phyloP scores from a whole-genome alignment of 2,888 invertebrate species.

The Pteria penguin region DNA sequence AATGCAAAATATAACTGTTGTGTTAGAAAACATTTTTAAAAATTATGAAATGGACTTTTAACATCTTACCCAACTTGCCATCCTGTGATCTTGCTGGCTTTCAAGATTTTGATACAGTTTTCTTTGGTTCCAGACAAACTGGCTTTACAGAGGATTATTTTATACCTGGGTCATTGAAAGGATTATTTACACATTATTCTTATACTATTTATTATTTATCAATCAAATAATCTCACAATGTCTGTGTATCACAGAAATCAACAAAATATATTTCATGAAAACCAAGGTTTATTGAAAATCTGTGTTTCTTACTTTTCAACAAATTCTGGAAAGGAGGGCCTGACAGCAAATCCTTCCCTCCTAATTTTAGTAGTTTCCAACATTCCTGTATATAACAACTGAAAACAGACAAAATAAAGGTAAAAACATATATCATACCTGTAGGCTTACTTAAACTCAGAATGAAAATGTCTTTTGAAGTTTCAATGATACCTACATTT shows the following conservation, averaged over 20 bases:
- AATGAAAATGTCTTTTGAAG: too few species aligned
- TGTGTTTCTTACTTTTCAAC: conserved; percentile 72
- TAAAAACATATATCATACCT: too few species aligned
- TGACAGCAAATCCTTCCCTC: conserved; percentile 76
- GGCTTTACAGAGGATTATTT: conserved; percentile 65
- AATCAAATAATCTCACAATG: too few species aligned
- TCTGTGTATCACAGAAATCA: background rate
- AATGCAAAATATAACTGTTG: background rate
- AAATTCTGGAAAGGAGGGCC: conserved; percentile 77
- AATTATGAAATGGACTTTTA: background rate
- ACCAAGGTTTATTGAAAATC: conserved; percentile 72
- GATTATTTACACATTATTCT: too few species aligned
- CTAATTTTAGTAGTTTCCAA: conserved; percentile 78
- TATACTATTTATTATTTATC: too few species aligned
- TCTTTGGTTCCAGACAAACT: conserved; percentile 58
- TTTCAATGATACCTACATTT: too few species aligned
- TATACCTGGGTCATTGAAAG: too few species aligned
- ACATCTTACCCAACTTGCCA: conserved; percentile 74
- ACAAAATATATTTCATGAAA: background rate
- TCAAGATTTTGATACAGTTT: conserved; percentile 73
- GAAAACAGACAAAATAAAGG: conserved; percentile 35
- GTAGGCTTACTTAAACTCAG: too few species aligned
- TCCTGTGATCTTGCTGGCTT: conserved; percentile 66
- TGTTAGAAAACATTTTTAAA: background rate
- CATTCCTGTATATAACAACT: conserved; percentile 79